Evolutionary conservation across 92 coral and sea anemone species (phyloP).

Genomic region (Siderastrea radians): DNA sequence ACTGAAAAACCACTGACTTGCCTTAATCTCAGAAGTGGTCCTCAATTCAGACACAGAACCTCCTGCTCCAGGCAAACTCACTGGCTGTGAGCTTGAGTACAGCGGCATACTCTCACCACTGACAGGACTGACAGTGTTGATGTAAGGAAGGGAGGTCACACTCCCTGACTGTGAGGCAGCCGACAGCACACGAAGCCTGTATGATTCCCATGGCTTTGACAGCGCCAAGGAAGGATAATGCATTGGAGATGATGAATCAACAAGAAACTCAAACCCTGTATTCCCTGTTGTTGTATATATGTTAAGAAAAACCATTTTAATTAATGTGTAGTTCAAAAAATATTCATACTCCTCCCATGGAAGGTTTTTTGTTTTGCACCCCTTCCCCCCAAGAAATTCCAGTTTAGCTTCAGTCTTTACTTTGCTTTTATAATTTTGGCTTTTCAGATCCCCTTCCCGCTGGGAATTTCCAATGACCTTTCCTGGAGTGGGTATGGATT

Average conservation of each 20-base stretch:
- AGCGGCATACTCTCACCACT: conserved; percentile 54
- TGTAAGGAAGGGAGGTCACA: conserved; percentile 83
- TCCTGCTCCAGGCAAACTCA: conserved; percentile 72
- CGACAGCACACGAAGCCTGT: conserved; percentile 45
- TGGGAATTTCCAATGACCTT: too few species aligned
- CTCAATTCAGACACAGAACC: conserved; percentile 42
- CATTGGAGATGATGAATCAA: conserved; percentile 61
- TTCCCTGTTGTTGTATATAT: conserved; percentile 56
- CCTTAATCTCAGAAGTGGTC: conserved; percentile 58
- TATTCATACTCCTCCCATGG: too few species aligned
- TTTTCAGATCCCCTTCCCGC: too few species aligned
- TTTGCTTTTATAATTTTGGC: too few species aligned
- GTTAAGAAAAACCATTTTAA: conserved; percentile 29
- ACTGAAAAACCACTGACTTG: not conserved
- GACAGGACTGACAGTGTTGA: conserved; percentile 53
- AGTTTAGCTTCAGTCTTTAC: too few species aligned
- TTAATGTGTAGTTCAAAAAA: too few species aligned
- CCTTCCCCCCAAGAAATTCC: too few species aligned
- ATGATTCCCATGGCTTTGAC: conserved; percentile 66
- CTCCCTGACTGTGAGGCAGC: conserved; percentile 19
- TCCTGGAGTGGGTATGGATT: too few species aligned
- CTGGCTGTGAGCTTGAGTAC: conserved; percentile 62
- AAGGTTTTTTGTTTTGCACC: too few species aligned
- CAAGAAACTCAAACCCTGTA: conserved; percentile 83
- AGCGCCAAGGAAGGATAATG: conserved; percentile 66